Base-by-base conservation (phyloP, 2,888 invertebrate genomes). In the Acholoe squamosa region DNA sequence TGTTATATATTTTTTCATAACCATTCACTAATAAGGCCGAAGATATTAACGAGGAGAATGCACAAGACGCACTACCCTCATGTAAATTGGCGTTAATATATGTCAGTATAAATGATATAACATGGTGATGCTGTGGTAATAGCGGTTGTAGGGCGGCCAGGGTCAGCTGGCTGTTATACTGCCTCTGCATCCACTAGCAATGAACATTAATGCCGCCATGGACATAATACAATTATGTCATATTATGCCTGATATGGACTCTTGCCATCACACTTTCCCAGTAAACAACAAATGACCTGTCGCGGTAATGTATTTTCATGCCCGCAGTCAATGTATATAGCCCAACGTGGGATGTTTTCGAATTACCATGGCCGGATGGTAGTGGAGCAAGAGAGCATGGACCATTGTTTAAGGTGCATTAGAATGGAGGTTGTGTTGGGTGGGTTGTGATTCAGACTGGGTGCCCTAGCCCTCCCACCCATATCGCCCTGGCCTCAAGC, bases 401-500 rank as follows among this genome's bases (percentile, higher is more conserved):
- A 0, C 52, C 28, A 86, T 86, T 86, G 86, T 86, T 54, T 52
- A 54, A 25, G 54, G 54, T 28, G 28, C 28, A 54, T 86, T 86
- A 86, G 86, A 54, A 86, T 86, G 52, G 28, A 56, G 56, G 31
- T 14, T 52, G 25, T 54, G 28, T 86, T 0, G 86, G 16, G 43
- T 0, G 54, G 86, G 56, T 56, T 52, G 86, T 86, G 86, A 86
- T 86, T 86, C 86, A 86, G 54, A 28, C 52, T 52, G 86, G 12
- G 86, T 10, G 43, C 43, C 43, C 43, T 10, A 43, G 5, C 43
- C 43, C 43, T 43, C 43, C 43, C 43, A 43, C 43, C 43, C 10
- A n/a, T 10, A 3, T 43, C 43, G 10, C 43, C 56, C 28, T 25
- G 86, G 54, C 86, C 54, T 19, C 52, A 25, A 28, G 86, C 31